Conservation (phyloP, 92 coral and sea anemone genomes). For the Epizoanthus illoricatus region DNA sequence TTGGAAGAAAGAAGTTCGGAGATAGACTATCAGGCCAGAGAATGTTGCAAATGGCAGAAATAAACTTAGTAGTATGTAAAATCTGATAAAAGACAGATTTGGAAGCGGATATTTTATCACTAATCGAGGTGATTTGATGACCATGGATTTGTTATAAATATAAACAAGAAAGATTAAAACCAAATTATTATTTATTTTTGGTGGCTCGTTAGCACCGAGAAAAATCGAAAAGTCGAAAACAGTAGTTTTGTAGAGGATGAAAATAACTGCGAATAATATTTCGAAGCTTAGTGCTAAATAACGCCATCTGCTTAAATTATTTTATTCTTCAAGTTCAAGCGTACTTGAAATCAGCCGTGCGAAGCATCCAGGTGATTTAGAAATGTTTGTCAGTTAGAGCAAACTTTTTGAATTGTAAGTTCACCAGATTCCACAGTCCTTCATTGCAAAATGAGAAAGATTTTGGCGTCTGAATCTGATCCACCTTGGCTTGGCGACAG, state of each 20-base stretch:
- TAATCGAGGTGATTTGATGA: constrained; percentile 42
- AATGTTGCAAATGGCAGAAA: background rate
- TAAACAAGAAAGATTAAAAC: constrained; percentile 29
- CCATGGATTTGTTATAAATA: constrained; percentile 34
- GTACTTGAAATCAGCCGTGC: constrained; percentile 17
- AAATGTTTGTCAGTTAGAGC: constrained; percentile 11
- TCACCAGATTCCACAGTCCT: background rate
- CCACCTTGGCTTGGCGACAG: background rate
- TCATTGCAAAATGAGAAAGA: background rate
- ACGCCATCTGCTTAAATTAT: background rate
- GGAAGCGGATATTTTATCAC: constrained; percentile 38
- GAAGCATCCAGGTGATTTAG: constrained; percentile 40
- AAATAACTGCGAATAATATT: background rate
- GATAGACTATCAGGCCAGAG: background rate
- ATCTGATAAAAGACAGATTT: constrained; percentile 20
- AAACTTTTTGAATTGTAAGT: background rate
- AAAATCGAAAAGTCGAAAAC: background rate
- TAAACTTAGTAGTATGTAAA: background rate
- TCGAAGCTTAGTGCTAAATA: background rate
- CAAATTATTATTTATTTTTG: constrained; percentile 31
- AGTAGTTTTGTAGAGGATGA: background rate
- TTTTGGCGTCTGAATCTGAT: background rate
- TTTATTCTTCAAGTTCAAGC: no score
- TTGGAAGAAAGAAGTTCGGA: background rate
- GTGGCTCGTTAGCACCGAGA: constrained; percentile 25